Evolutionary conservation across 2,113 vertebrate genomes (phyloP).

Genomic region (Pionites leucogaster): DNA sequence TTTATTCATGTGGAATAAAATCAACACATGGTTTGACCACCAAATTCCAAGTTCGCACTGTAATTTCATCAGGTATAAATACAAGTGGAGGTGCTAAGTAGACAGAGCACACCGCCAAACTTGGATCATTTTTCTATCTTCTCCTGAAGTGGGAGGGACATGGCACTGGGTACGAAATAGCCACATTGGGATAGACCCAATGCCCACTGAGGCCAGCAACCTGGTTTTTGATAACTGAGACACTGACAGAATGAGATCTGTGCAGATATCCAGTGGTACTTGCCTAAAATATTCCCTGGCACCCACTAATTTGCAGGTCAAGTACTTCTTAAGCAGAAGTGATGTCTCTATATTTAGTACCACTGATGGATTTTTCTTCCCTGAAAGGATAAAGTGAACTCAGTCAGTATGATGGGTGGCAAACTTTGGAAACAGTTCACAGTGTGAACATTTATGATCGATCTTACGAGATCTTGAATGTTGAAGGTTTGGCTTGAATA

Average conservation of each 20-base stretch:
- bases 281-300: neutral
- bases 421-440: conserved; percentile 6
- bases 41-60: neutral
- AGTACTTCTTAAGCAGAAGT: conserved; percentile 36
- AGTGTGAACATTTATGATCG: neutral
- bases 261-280: neutral
- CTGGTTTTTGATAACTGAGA: neutral
- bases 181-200: neutral
- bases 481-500: neutral
- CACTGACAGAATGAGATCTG: neutral
- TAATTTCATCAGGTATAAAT: neutral
- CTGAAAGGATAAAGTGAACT: conserved; percentile 23
- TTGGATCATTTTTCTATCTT: neutral
- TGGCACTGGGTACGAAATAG: neutral
- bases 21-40: neutral
- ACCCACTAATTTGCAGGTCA: conserved; percentile 39
- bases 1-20: neutral
- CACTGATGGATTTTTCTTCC: conserved; percentile 37
- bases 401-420: conserved; percentile 11
- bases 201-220: neutral
- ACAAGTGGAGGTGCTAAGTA: neutral
- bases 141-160: neutral
- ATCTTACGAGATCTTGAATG: neutral
- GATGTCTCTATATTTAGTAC: conserved; percentile 31
- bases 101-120: neutral